Conservation (phyloP, 2,113 vertebrate genomes). For the Ahaetulla prasina region DNA sequence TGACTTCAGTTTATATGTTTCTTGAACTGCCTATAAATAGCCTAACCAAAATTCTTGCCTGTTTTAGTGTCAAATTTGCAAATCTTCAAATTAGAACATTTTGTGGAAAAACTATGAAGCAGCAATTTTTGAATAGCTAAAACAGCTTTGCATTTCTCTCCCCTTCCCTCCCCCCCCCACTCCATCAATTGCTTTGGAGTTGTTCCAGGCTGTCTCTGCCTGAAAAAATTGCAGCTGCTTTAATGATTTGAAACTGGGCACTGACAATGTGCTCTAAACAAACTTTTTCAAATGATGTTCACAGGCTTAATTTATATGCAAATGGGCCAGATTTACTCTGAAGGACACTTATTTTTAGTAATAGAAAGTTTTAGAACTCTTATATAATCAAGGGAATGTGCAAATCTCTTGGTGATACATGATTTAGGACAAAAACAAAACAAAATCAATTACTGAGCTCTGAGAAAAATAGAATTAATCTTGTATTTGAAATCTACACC, state of each 20-base stretch:
- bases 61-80: not conserved
- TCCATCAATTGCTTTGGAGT: not conserved
- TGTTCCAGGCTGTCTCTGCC: not conserved
- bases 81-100: not conserved
- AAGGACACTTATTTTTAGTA: conserved; percentile 7
- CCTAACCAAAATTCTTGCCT: not conserved
- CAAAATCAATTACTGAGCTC: conserved; percentile 6
- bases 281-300: not conserved
- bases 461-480: not conserved
- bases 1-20: not conserved
- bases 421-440: conserved; percentile 18
- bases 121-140: not conserved
- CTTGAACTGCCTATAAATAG: not conserved
- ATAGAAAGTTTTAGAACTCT: not conserved
- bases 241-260: not conserved
- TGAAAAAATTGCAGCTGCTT: not conserved
- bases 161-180: not conserved
- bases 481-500: not conserved
- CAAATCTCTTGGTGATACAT: conserved; percentile 5
- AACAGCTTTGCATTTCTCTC: not conserved
- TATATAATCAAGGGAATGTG: not conserved
- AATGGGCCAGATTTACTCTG: not conserved
- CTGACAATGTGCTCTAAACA: not conserved
- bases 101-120: not conserved
- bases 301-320: not conserved